These are phyloP conservation scores for Tachycineta bicolor DNA, from an alignment of 2,113 vertebrate species.

Conservation along the genomic window DNA sequence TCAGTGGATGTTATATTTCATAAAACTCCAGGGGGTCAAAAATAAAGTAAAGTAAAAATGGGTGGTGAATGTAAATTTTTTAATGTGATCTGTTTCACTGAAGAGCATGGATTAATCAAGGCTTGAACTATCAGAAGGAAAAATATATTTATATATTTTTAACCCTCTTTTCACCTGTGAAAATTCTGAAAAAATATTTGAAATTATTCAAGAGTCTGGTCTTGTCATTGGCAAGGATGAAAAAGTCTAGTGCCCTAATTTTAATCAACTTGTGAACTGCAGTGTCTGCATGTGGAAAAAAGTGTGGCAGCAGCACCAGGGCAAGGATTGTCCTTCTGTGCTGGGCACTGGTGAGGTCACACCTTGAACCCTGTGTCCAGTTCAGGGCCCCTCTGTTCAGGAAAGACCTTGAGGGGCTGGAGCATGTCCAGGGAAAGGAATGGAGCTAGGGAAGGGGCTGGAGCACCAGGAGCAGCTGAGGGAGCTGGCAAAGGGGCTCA, in stretches of 20 bases:
- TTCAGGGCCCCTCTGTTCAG: not conserved
- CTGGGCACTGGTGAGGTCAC: not conserved
- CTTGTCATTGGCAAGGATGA: not conserved
- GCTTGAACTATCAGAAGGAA: not conserved
- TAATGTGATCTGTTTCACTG: not conserved
- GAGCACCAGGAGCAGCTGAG: not conserved
- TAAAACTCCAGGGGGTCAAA: not conserved
- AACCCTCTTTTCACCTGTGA: not conserved
- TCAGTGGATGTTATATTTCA: not conserved
- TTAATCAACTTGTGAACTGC: not conserved
- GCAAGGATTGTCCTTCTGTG: not conserved
- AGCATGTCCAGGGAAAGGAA: rapidly evolving
- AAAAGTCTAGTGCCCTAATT: not conserved
- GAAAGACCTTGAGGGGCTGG: not conserved
- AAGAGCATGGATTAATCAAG: not conserved
- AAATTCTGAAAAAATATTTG: not conserved
- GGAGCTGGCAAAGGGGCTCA: not conserved
- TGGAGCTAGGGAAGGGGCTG: rapidly evolving
- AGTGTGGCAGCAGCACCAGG: not conserved
- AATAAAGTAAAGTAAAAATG: not conserved
- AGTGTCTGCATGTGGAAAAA: not conserved
- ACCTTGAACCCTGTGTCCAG: no score
- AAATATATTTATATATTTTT: not conserved
- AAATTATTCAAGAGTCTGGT: not conserved
- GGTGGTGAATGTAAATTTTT: not conserved